A percentile compares a stretch with the other conserved stretches of the same genome.
Evolutionary conservation across 2,888 invertebrate species (phyloP).

Genomic region (Crioceris asparagi): DNA sequence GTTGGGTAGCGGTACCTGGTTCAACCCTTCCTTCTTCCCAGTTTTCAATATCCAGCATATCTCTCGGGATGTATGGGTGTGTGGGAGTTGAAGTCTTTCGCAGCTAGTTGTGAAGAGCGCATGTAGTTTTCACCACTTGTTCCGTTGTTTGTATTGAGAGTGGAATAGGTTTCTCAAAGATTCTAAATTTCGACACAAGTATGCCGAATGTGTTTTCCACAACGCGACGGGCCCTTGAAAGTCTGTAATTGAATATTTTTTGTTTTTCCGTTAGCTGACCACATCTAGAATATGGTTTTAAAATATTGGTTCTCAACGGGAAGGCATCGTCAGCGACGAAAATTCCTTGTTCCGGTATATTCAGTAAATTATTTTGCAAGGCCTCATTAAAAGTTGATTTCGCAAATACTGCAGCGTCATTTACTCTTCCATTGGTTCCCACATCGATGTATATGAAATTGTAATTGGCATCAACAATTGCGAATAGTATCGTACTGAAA

Average conservation of each 20-base stretch:
- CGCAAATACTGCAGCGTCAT: slow-evolving; percentile 7
- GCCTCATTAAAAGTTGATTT: slow-evolving; percentile 9
- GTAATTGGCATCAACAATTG: slow-evolving; percentile 8
- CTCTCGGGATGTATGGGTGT: too few species aligned
- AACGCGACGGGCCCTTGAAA: slow-evolving; percentile 17
- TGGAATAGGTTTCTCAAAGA: slow-evolving; percentile 15
- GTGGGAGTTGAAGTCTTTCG: background rate
- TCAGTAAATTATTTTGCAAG: slow-evolving; percentile 8
- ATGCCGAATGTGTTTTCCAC: slow-evolving; percentile 21
- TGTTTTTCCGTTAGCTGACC: slow-evolving; percentile 2
- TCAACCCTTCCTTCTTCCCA: too few species aligned
- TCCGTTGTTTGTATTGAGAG: slow-evolving; percentile 5
- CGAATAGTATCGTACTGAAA: slow-evolving; percentile 7
- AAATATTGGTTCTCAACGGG: slow-evolving; percentile 14
- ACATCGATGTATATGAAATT: slow-evolving; percentile 6
- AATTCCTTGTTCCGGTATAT: slow-evolving; percentile 2
- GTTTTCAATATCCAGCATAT: too few species aligned
- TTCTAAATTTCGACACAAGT: slow-evolving; percentile 17
- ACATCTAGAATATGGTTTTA: background rate
- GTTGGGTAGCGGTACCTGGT: too few species aligned
- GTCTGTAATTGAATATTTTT: slow-evolving; percentile 18
- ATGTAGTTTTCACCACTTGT: slow-evolving; percentile 6
- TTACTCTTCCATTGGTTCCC: slow-evolving; percentile 8
- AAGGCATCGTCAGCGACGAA: slow-evolving; percentile 17
- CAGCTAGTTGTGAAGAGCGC: slow-evolving; percentile 3